Evolutionary conservation across 2,888 invertebrate species (phyloP).

Genomic region (Artemia sp.): DNA sequence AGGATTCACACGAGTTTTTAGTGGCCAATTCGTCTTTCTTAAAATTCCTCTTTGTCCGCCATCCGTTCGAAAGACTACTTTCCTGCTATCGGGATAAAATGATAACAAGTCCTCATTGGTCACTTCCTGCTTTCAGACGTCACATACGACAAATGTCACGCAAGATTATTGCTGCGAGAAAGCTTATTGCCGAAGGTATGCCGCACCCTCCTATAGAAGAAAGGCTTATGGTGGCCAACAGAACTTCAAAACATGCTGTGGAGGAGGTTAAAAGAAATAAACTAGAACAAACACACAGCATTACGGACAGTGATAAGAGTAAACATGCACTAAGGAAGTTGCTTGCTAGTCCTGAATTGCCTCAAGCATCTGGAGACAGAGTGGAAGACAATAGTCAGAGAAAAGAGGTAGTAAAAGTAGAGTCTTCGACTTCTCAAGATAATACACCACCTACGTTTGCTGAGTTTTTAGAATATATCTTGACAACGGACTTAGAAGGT

Average conservation of each 20-base stretch:
- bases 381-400: no score
- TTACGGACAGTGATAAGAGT: no score
- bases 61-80: slow-evolving; percentile 21
- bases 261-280: not conserved
- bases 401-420: not conserved
- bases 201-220: not conserved
- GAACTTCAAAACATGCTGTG: not conserved
- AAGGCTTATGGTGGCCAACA: not conserved
- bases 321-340: not conserved
- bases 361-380: not conserved
- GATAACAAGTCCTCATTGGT: slow-evolving; percentile 21
- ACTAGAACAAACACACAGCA: no score
- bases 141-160: slow-evolving; percentile 18
- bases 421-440: not conserved
- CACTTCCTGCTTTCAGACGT: slow-evolving; percentile 21
- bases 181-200: not conserved
- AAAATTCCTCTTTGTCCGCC: slow-evolving; percentile 23
- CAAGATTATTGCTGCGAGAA: slow-evolving; percentile 15
- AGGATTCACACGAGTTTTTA: slow-evolving; percentile 19
- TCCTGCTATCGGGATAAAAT: slow-evolving; percentile 23
- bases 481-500: slow-evolving; percentile 24
- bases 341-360: not conserved
- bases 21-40: slow-evolving; percentile 21
- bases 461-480: slow-evolving; percentile 25
- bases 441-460: slow-evolving; percentile 23